Evolutionary conservation across 2,113 vertebrate genomes (phyloP), one percentile per base, ranked within the genome.

Genomic region (Chlorocebus sabaeus): DNA sequence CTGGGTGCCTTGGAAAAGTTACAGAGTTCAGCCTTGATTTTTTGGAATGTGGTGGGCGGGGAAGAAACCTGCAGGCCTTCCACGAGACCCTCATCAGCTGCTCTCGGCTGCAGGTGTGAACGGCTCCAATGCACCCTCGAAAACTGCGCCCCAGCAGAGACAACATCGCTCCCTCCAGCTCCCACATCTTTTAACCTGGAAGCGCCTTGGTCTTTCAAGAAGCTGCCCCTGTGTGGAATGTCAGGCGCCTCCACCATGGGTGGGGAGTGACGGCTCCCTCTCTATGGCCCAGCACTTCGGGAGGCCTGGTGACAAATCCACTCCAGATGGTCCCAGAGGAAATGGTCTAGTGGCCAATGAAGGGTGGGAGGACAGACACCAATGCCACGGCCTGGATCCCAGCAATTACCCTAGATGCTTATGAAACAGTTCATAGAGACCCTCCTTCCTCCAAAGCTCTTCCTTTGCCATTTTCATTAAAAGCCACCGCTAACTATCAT

Each of bases 91-190:
- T 7, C 3, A 0, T 16, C 25, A 18, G 22, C 50, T 32, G 25
- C 55, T 72, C 23, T n/a, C 0, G 2, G 2, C 50, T 30, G 8
- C 13, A 5, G 32, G 30, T 81, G 14, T 70, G 11, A 64, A 8
- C 7, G 43, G 43, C 40, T 64, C 25, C 75, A 25, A 10, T 2
- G 0, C 0, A 9, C 17, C 8, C 17, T 1, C 0, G 6, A 83
- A n/a, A 30, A 40, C 70, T n/a, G 14, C 57, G 38, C 11, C 22
- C 61, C 43, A 6, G 61, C 27, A 68, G 10, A 85, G 48, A 52
- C 48, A 45, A 27, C 45, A 57, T 11, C 11, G 18, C n/a, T 10
- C n/a, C 16, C 14, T 8, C 3, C 23, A 27, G 22, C 30, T 73
- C 70, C 17, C 30, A 90, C 35, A 82, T 38, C 67, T 50, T 40